A percentile compares a stretch with the other conserved stretches of the same genome.
phyloP scores from a whole-genome alignment of 2,113 vertebrate genomes.

The Myiozetetes cayanensis region DNA sequence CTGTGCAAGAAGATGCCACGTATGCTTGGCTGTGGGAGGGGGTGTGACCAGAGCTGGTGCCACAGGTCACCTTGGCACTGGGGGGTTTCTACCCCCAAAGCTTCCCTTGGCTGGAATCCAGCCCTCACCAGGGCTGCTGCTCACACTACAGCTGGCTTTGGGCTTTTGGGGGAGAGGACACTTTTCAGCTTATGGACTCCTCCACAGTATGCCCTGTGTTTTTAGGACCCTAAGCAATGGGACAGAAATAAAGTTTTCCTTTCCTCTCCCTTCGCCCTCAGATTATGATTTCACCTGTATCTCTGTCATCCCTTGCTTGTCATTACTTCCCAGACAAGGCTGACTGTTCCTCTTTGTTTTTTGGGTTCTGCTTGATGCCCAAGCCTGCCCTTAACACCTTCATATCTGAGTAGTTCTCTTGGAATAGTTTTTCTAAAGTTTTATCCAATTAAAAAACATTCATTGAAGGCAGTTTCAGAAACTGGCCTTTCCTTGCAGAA shows the following conservation, averaged over 20 bases:
- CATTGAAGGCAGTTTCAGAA: not conserved
- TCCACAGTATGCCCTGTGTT: not conserved
- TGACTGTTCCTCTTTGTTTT: not conserved
- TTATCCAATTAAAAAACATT: not conserved
- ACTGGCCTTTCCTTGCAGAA: not conserved
- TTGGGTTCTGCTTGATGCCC: not conserved
- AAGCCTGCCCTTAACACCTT: not conserved
- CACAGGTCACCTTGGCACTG: accelerated
- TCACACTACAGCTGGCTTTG: not conserved
- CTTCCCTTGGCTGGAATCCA: not conserved
- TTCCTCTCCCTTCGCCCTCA: not conserved
- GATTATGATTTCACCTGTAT: not conserved
- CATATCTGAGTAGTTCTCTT: not conserved
- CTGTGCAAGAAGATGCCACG: not conserved
- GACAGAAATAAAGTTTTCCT: not conserved
- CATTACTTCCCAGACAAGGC: not conserved
- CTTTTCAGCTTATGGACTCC: not conserved
- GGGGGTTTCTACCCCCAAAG: not conserved
- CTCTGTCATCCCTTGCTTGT: not conserved
- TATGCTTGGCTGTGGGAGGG: accelerated
- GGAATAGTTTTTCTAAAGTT: not conserved
- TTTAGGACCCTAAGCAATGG: not conserved
- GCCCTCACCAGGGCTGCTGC: not conserved
- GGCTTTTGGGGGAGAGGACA: not conserved
- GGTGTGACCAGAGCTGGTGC: not conserved